phyloP scores from a whole-genome alignment of 2,113 vertebrate genomes.

The Tragelaphus imberbis region DNA sequence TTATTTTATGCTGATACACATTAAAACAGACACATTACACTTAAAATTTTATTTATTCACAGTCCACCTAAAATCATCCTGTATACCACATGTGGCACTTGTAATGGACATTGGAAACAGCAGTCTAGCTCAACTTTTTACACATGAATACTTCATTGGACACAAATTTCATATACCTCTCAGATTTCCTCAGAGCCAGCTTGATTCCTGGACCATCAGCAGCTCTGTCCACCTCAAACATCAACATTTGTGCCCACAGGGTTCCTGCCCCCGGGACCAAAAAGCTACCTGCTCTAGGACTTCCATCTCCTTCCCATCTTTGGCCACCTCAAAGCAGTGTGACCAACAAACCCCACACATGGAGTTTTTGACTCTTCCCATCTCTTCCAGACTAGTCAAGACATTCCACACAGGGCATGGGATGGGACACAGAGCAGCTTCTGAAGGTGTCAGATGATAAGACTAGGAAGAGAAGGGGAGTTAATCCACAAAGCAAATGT shows the following conservation, averaged over 20 bases:
- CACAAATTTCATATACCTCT: not conserved
- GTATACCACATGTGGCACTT: not conserved
- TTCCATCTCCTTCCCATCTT: not conserved
- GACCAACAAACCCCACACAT: rapidly evolving
- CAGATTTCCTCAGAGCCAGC: not conserved
- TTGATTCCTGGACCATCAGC: not conserved
- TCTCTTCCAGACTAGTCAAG: not conserved
- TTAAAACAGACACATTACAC: not conserved
- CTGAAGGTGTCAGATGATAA: not conserved
- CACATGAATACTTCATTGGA: rapidly evolving
- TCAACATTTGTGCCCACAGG: not conserved
- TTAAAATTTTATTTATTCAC: not conserved
- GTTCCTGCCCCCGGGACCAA: not conserved
- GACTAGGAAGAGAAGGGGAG: not conserved
- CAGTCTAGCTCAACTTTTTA: not conserved
- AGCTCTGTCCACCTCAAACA: not conserved
- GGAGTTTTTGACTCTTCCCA: not conserved
- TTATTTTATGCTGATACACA: not conserved
- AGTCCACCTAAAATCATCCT: not conserved
- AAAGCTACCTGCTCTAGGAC: not conserved
- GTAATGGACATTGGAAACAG: not conserved
- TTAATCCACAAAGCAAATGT: not conserved
- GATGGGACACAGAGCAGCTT: not conserved
- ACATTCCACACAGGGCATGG: not conserved
- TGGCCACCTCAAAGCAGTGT: not conserved